Evolutionary conservation across 2,888 invertebrate genomes (phyloP), one percentile per base, ranked within the genome.

Genomic region (Rotaria sp.): DNA sequence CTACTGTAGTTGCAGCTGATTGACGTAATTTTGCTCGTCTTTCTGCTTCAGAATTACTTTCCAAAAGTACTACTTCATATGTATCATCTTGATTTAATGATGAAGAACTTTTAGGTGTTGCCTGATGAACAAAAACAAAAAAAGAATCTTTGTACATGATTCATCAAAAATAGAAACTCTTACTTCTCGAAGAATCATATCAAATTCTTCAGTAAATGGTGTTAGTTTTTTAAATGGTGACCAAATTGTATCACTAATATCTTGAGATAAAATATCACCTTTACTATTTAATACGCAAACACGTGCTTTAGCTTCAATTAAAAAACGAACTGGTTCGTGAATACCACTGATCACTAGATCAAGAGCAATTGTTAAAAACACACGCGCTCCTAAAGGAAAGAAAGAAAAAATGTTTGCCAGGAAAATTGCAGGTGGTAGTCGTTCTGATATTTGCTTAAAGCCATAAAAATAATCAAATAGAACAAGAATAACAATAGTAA

Each of bases 361-460:
- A 3, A 97, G 94, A 0, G 97, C 98, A 1, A 98, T 94, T 0
- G 97, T 98, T 93, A 98, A 94, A 91, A 95, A 96, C 3, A 94
- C 94, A 38, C 92, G 90, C 74, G 93, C 93, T 88, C 93, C 80
- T 80, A 80, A 45, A 26, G n/a, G 15, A n/a, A 80, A 21, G 21
- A 41, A 45, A 80, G 21, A 26, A 45, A 80, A 30, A 67, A 35
- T 18, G 3, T 35, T 67, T 2, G 18, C 15, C 7, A 35, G 7
- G 18, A 21, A 21, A 67, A 67, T 18, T 38, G 21, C 35, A 67
- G 67, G 67, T 67, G 67, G 67, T 21, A 67, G 5, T 67, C 30
- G 21, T 67, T 38, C 35, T 67, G 13, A 67, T 67, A 67, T 67
- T 67, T 67, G 67, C 67, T 35, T 8, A 67, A 35, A 38, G 21